These are phyloP conservation scores for Aphaenogaster ashmeadi DNA, from an alignment of 1,140 invertebrate species.

Conservation along the genomic window DNA sequence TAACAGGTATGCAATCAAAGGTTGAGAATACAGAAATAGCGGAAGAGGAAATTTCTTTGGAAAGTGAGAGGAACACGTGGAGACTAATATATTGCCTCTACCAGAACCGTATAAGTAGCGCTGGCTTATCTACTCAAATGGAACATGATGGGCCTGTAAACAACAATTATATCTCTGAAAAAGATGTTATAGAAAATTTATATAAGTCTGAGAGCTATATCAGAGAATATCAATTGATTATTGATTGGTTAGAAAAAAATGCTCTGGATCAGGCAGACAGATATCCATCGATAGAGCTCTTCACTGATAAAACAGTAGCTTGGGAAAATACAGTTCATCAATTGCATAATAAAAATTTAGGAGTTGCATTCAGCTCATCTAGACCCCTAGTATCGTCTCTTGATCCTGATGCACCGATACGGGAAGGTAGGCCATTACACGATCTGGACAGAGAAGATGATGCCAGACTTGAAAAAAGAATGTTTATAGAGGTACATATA, in stretches of 20 bases:
- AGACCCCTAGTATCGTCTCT: conserved; percentile 91
- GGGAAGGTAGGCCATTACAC: conserved; percentile 94
- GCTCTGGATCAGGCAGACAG: conserved; percentile 91
- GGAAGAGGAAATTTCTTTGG: conserved; percentile 86
- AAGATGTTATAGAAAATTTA: conserved; percentile 89
- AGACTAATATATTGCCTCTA: conserved; percentile 93
- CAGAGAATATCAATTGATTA: conserved; percentile 93
- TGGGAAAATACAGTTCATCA: conserved; percentile 97
- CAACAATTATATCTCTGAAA: conserved; percentile 87
- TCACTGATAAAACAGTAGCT: conserved; percentile 92
- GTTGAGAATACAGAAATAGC: conserved; percentile 87
- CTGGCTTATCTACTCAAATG: conserved; percentile 80
- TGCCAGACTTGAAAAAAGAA: conserved; percentile 89
- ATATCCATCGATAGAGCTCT: conserved; percentile 90
- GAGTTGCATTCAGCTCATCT: conserved; percentile 88
- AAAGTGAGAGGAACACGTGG: conserved; percentile 96
- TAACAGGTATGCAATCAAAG: conserved; percentile 87
- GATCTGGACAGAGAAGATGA: conserved; percentile 97
- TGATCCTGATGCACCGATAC: conserved; percentile 97
- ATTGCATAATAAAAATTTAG: conserved; percentile 88
- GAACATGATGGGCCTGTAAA: conserved; percentile 86
- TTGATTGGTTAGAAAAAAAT: conserved; percentile 97
- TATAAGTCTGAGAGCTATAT: conserved; percentile 90
- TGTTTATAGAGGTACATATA: conserved; percentile 84
- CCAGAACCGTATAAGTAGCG: conserved; percentile 90